Conservation (phyloP, 2,113 vertebrate genomes). For the Holacanthus passer region DNA sequence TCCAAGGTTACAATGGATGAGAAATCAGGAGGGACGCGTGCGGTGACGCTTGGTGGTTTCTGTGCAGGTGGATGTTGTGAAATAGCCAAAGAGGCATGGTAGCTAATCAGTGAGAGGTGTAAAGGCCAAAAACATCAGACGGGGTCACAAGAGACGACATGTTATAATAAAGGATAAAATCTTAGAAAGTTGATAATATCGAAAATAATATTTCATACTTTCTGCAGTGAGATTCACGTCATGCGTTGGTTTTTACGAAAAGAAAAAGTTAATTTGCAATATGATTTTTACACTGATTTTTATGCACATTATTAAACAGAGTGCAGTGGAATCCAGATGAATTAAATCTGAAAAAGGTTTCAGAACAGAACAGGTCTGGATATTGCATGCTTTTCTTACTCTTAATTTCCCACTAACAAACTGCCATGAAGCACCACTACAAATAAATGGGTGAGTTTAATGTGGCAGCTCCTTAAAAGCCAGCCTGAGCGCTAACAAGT, state of each 20-base stretch:
- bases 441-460: slow-evolving; percentile 17
- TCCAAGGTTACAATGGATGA: slow-evolving; percentile 84
- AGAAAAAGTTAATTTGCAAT: neutral
- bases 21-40: slow-evolving; percentile 68
- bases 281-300: neutral
- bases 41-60: slow-evolving; percentile 60
- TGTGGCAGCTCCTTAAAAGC: slow-evolving; percentile 45
- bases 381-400: slow-evolving; percentile 26
- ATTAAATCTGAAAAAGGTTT: neutral
- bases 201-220: neutral
- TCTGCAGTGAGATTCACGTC: neutral
- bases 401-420: slow-evolving; percentile 21
- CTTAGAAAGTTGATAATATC: neutral
- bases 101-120: slow-evolving; percentile 39
- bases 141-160: slow-evolving; percentile 13
- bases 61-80: slow-evolving; percentile 56
- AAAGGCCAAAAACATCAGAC: slow-evolving; percentile 45
- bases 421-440: slow-evolving; percentile 5
- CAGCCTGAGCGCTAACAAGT: slow-evolving; percentile 40
- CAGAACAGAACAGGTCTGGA: neutral
- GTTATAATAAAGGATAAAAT: slow-evolving; percentile 25
- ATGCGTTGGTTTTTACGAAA: neutral
- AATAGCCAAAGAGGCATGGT: slow-evolving; percentile 39
- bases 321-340: neutral
- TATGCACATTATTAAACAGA: neutral